Base-by-base conservation (phyloP, 2,113 vertebrate genomes). In the Donacobius atricapilla region DNA sequence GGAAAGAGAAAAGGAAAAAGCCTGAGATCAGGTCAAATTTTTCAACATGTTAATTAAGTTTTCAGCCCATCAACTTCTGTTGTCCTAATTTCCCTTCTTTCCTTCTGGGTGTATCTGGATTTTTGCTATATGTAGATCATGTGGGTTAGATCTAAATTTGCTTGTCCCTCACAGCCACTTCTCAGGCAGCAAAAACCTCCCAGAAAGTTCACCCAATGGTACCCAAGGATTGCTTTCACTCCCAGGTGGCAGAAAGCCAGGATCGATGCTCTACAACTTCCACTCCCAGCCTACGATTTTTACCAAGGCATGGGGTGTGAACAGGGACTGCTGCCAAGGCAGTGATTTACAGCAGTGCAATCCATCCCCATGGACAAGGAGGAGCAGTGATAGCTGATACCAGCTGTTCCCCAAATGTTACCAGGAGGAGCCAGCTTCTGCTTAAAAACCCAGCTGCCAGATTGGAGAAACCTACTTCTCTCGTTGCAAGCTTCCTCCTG, bases 391-490 rank as follows among this genome's bases (percentile, higher is more conserved):
- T 77, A 94, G 86, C 89, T 91, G 93, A 89, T 94, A 95, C 91
- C 95, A 97, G 93, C 96, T 97, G 95, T 95, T 96, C 56, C 72
- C 91, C 91, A 96, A 94, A 92, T 95, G 95, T 70, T 95, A 45
- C 76, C 77, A 75, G 6, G 31, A 73, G 42, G 35, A 93, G 44
- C 30, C 71, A 92, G 86, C 95, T 95, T 88, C 96, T 94, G 93
- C 83, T 96, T 92, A 54, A 91, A 88, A 96, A 31, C 6, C 24
- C 80, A 85, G 68, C 76, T 92, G 35, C 69, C 87, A 93, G 54
- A 50, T 20, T 65, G 58, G 39, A 83, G 76, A 77, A 81, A 58
- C 25, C 47, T 2, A 0, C 68, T 89, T 39, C 51, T 80, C 37
- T 11, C 54, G 25, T 27, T 48, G 63, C 31, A 61, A 21, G 50